Base-by-base conservation (phyloP, 2,888 invertebrate species). In the Pantelozetes paolii region DNA sequence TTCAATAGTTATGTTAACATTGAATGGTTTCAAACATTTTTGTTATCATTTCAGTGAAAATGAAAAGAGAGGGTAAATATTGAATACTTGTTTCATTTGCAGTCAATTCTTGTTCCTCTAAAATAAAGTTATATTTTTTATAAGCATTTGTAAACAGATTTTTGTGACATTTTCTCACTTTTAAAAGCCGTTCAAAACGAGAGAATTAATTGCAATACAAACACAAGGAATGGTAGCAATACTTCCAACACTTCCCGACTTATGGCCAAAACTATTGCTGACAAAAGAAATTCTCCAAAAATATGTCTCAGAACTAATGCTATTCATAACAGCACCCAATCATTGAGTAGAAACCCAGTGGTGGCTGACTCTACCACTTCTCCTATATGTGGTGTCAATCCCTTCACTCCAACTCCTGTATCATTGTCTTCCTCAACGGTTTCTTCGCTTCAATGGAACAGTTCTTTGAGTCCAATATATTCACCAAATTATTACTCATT, bases 31-130 rank as follows among this genome's bases (percentile, higher is more conserved):
- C 9, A 45, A 45, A 45, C 45, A 18, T 11, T 45, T 45, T 18
- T 5, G 9, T 8, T n/a, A n/a, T 26, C 18, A 45, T 67, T 20
- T 28, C 89, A 79, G 93, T 92, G 78, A 93, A 92, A 82, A 95
- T 95, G 94, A 92, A 94, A 83, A 88, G 89, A 82, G 94, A 94
- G 82, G 94, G 94, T 94, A 84, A 87, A 87, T 79, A 74, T 74
- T 74, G n/a, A n/a, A n/a, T n/a, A n/a, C n/a, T n/a, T 23, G 20
- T 32, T 54, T 23, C 67, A 15, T 15, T 15, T 54, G 32, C 26
- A 62, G 36, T 36, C 11, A 48, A 62, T 23, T 18, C 13, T 13
- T 18, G 18, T 28, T n/a, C 8, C 28, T 64, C n/a, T 23, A 6
- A 32, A 26, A 28, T 18, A 64, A 62, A 62, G 23, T 15, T 26